These are phyloP conservation scores for Tupaia chinensis DNA, from an alignment of 2,113 vertebrate genomes.

Conservation along the genomic window DNA sequence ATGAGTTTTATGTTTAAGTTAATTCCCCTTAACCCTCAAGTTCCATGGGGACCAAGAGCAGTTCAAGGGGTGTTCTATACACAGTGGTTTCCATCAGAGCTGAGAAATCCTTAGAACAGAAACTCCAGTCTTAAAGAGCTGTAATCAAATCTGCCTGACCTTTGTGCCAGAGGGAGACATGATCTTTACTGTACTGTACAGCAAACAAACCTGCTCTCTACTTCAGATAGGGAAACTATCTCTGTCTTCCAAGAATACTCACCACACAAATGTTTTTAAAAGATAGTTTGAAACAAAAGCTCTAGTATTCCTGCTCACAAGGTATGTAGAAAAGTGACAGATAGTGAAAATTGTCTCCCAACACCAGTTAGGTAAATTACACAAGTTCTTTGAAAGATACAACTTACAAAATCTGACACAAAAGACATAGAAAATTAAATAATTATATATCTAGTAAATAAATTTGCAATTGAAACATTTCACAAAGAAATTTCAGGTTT, in stretches of 20 bases:
- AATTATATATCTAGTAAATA: not conserved
- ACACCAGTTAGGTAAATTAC: not conserved
- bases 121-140: not conserved
- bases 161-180: not conserved
- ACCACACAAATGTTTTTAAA: not conserved
- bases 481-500: not conserved
- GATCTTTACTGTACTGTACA: not conserved
- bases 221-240: not conserved
- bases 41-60: not conserved
- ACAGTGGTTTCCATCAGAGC: not conserved
- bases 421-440: not conserved
- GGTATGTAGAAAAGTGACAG: not conserved
- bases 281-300: not conserved
- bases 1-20: not conserved
- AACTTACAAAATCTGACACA: not conserved
- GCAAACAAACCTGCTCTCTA: not conserved
- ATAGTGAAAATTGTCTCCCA: not conserved
- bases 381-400: conserved; percentile 1
- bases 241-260: not conserved
- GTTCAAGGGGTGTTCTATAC: not conserved
- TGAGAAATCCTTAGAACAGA: not conserved
- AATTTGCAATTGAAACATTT: not conserved
- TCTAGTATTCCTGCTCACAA: not conserved
- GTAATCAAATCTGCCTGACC: not conserved
- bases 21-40: not conserved